Evolutionary conservation across 2,888 invertebrate species (phyloP).

Genomic region (Prenolepis imparis): DNA sequence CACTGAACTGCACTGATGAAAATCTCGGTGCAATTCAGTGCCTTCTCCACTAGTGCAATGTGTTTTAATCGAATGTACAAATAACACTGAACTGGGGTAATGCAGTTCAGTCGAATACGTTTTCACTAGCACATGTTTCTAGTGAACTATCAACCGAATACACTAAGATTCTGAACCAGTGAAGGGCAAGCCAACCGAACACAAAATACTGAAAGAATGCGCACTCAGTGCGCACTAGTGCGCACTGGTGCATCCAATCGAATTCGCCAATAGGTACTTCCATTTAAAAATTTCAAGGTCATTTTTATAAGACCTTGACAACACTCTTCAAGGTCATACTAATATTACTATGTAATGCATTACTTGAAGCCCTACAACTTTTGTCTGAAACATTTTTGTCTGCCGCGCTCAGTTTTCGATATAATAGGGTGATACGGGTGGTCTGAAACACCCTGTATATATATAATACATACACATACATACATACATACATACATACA

Average conservation of each 20-base stretch:
- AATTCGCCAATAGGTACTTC: too few species aligned
- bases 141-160: constrained; percentile 13
- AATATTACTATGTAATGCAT: too few species aligned
- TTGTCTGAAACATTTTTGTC: too few species aligned
- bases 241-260: not conserved
- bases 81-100: not conserved
- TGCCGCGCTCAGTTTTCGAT: too few species aligned
- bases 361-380: too few species aligned
- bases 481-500: too few species aligned
- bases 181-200: not conserved
- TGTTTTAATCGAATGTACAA: not conserved
- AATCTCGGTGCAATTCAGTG: constrained; percentile 11
- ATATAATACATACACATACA: too few species aligned
- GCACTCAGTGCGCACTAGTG: constrained; percentile 8
- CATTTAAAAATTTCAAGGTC: too few species aligned
- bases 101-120: not conserved
- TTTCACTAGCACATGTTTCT: not conserved
- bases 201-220: not conserved
- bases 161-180: constrained; percentile 6
- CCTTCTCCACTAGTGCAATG: not conserved
- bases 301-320: too few species aligned
- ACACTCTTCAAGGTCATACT: too few species aligned
- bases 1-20: constrained; percentile 9
- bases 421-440: too few species aligned
- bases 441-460: too few species aligned